Conservation (phyloP, 2,888 invertebrate species). For the Caenorhabditis sp. region DNA sequence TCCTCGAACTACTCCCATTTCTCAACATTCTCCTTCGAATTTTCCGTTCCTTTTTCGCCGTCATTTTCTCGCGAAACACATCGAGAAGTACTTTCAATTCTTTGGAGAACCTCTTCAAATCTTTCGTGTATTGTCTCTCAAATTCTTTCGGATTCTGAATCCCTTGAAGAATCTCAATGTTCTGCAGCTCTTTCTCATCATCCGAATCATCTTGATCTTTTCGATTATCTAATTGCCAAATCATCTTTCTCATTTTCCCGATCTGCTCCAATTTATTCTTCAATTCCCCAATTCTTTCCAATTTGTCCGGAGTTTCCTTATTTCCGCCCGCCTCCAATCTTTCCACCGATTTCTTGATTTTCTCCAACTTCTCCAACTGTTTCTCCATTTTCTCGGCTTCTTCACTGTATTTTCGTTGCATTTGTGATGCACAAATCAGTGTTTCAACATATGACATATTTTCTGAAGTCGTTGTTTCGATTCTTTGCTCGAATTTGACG, state of each 20-base stretch:
- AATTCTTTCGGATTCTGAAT: not conserved
- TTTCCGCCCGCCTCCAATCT: not conserved
- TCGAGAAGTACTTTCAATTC: not conserved
- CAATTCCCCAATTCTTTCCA: not conserved
- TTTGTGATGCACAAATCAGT: not conserved
- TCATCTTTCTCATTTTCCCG: not conserved
- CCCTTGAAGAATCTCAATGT: not conserved
- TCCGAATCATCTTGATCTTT: not conserved
- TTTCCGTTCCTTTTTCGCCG: not conserved
- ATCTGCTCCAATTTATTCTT: not conserved
- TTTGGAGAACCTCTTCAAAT: not conserved
- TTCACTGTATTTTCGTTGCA: constrained; percentile 2
- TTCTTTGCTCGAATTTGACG: not conserved
- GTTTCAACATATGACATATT: not conserved
- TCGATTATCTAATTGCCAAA: not conserved
- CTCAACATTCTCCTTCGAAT: not conserved
- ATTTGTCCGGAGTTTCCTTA: not conserved
- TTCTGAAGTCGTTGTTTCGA: constrained; percentile 2
- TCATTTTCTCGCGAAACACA: not conserved
- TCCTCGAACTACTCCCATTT: not conserved
- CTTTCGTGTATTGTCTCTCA: not conserved
- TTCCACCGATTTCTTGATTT: not conserved
- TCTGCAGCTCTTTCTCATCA: not conserved
- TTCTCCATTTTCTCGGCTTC: not conserved
- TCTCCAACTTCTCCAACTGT: not conserved